Evolutionary conservation across 2,797 vertebrate genomes (phyloP), one percentile per base, ranked within the genome.

Genomic region (Melanotaenia boesemani): DNA sequence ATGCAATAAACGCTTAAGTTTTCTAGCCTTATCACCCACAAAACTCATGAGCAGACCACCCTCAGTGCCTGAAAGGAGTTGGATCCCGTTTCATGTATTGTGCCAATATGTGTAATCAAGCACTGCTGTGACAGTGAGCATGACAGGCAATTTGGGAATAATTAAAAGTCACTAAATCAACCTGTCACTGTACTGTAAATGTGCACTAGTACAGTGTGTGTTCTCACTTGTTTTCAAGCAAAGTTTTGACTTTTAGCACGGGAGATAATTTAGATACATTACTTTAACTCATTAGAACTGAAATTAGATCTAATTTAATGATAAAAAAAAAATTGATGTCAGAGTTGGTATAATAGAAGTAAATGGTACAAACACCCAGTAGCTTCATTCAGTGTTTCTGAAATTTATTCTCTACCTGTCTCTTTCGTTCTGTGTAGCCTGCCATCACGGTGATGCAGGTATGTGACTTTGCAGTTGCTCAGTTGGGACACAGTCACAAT

Each of bases 251-350:
- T 86, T 82, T 79, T 68, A 81, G 79, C 84, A 79, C 72, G 67
- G 59, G 64, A 80, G 58, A 69, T 76, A 28, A 37, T 78, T 63
- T 81, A 82, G 76, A 76, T 28, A 67, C 82, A 83, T 80, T 81
- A 74, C 70, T 81, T 84, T 91, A 91, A 70, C 83, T 94, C 86
- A 87, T 71, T 41, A 75, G 70, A 83, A 91, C 77, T 78, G 87
- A 88, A 83, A 86, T 89, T 83, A 88, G 92, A 88, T 89, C 89
- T 63, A 84, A 84, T 81, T 88, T 85, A 92, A 88, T 92, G 83
- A 85, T 89, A 89, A 72, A 20, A 30, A 20, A 30, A n/a, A 72
- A 85, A 68, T 83, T 91, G 86, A 92, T 68, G 88, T 73, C 11
- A 26, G 48, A 77, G 70, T 79, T 82, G 79, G 65, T 75, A 79